phyloP scores from a whole-genome alignment of 2,888 invertebrate species.

The Hesperia comma region DNA sequence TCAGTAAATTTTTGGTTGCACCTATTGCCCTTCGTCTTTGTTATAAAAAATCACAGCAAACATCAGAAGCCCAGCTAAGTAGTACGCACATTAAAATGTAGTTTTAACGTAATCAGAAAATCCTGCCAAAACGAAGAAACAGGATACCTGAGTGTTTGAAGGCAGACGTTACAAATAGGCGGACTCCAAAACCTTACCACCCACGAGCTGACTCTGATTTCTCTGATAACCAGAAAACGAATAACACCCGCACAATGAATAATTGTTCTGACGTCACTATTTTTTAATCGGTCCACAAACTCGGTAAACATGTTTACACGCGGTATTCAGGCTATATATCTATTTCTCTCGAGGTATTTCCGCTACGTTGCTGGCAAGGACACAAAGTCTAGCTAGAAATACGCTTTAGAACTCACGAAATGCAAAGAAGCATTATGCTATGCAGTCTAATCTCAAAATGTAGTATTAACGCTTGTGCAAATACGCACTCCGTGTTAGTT shows the following conservation, averaged over 20 bases:
- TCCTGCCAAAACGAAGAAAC: not conserved
- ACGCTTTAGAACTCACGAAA: slow-evolving; percentile 50
- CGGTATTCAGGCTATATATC: slow-evolving; percentile 70
- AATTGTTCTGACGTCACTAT: slow-evolving; percentile 62
- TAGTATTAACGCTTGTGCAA: slow-evolving; percentile 26
- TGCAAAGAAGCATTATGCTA: slow-evolving; percentile 51
- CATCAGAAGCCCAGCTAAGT: too few species aligned
- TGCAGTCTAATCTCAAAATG: slow-evolving; percentile 46
- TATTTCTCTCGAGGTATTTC: slow-evolving; percentile 73
- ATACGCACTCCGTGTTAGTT: slow-evolving; percentile 21
- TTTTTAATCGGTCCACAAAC: slow-evolving; percentile 68
- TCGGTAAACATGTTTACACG: slow-evolving; percentile 79
- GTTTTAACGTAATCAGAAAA: too few species aligned
- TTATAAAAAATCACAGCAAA: too few species aligned
- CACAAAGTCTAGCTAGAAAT: slow-evolving; percentile 54
- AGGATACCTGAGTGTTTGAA: slow-evolving; percentile 6
- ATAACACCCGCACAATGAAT: slow-evolving; percentile 49
- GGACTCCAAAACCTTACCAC: slow-evolving; percentile 27
- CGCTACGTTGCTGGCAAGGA: slow-evolving; percentile 64
- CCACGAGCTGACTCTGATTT: slow-evolving; percentile 33
- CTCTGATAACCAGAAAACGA: slow-evolving; percentile 33
- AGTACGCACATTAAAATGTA: too few species aligned
- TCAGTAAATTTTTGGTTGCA: too few species aligned
- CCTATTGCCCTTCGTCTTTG: too few species aligned
- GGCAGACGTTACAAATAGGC: slow-evolving; percentile 27